Percentiles rank a stretch among this genome's conserved stretches.
phyloP scores from a whole-genome alignment of 2,888 invertebrate species.

The Tiliacea aurago region DNA sequence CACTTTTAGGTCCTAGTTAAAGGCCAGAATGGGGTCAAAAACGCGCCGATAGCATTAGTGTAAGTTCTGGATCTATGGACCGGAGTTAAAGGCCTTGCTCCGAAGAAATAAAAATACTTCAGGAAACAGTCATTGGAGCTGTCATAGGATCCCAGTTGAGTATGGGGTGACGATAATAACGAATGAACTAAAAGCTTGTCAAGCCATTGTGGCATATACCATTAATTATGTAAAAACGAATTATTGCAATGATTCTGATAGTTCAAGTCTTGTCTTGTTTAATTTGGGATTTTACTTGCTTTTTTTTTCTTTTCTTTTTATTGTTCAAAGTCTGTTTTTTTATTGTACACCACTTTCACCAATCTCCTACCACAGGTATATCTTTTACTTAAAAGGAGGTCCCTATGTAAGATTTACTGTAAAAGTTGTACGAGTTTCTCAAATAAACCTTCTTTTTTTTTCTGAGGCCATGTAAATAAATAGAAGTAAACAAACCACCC shows the following conservation, averaged over 20 bases:
- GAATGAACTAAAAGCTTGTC: background rate
- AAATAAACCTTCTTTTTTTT: too few species aligned
- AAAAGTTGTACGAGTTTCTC: too few species aligned
- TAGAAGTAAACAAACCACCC: background rate
- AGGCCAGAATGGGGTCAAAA: conserved; percentile 77
- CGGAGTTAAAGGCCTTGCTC: conserved; percentile 8
- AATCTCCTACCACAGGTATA: too few species aligned
- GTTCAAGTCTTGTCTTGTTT: too few species aligned
- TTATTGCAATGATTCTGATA: background rate
- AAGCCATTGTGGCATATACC: background rate
- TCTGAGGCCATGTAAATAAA: background rate
- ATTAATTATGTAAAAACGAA: background rate
- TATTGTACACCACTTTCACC: too few species aligned
- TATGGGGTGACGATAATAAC: background rate
- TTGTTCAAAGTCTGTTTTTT: too few species aligned
- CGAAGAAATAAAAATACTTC: background rate
- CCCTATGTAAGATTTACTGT: too few species aligned
- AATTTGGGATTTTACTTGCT: too few species aligned
- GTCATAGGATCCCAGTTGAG: background rate
- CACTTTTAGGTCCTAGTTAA: conserved; percentile 82
- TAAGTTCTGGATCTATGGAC: conserved; percentile 25
- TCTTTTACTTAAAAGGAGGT: too few species aligned
- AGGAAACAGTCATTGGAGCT: background rate
- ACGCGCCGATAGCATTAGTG: conserved; percentile 53
- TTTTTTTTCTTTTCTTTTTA: too few species aligned